Evolutionary conservation across 1,140 invertebrate species (phyloP), one percentile per base, ranked within the genome.

Genomic region (Leptonema lineaticorne): DNA sequence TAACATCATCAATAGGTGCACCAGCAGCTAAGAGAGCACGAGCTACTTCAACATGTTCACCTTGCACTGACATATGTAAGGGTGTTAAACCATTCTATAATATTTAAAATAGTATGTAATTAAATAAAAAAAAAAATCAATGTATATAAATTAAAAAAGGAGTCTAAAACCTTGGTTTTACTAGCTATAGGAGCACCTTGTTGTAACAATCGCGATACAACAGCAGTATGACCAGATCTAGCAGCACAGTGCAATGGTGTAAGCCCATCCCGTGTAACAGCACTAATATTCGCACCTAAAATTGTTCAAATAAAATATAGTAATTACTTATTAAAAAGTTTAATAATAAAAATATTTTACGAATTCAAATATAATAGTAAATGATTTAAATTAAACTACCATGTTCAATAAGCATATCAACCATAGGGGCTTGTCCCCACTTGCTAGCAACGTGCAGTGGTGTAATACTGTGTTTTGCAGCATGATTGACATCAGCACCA

Each of bases 1-100:
- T 99, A 41, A 98, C 94, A 79, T 98, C 97, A 83, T 99, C 96
- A 11, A 99, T 95, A 14, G 94, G 93, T 41, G 96, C 95, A 73
- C 94, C 93, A 78, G 98, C 93, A 73, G 94, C 90, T 0, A 99
- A 85, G 1, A 99, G 83, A 72, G 97, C 90, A 63, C 94, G 85
- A 3, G 96, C 96, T 67, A 94, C 93, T 76, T 98, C 95, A 30
- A 97, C 93, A 78, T 99, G 96, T 82, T 99, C 96, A 41, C 96
- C 95, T 83, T 98, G 95, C 28, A 94, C 92, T 67, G 95, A 93
- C 94, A 96, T 96, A 77, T 96, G 94, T 29, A 96, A 81, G 29
- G 93, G 92, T 18, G 92, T 91, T 58, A 96, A 78, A 20, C 94
- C 94, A 82, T 96, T 97, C 91, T 93, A 80, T 24, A 81, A 70